Conservation (phyloP, 2,797 vertebrate species). For the Todus mexicanus region DNA sequence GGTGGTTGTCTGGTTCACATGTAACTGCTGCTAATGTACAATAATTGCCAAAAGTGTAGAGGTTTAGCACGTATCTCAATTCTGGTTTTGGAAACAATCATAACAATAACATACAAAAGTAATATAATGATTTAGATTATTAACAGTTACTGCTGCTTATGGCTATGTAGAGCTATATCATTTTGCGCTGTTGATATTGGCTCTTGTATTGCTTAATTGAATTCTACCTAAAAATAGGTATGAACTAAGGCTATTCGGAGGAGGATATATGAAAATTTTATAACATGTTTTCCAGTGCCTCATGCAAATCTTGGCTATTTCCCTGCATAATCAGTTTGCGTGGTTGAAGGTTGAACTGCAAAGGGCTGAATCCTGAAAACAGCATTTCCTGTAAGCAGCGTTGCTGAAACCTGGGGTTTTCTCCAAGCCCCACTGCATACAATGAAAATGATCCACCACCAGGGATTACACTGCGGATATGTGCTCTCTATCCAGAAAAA, state of each 20-base stretch:
- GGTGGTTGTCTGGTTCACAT: constrained; percentile 44
- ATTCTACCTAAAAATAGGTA: neutral
- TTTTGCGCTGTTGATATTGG: neutral
- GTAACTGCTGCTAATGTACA: constrained; percentile 25
- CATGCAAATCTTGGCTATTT: constrained; percentile 5
- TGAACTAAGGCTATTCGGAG: neutral
- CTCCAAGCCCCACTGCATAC: neutral
- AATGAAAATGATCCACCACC: neutral
- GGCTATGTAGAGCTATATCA: neutral
- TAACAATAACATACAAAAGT: neutral
- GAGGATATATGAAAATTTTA: neutral
- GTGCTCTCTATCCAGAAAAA: neutral
- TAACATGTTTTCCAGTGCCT: neutral
- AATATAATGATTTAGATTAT: neutral
- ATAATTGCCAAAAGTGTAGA: neutral
- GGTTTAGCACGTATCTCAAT: neutral
- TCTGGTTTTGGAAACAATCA: constrained; percentile 5
- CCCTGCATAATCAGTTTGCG: neutral
- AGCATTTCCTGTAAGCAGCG: neutral
- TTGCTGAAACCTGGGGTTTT: neutral
- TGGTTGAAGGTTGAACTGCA: constrained; percentile 1
- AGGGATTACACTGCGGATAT: neutral
- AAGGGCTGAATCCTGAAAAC: neutral
- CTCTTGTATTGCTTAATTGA: neutral
- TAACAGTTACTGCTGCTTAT: neutral